Percentiles rank a stretch among this genome's conserved stretches.
Evolutionary conservation across 2,113 vertebrate genomes (phyloP).

Genomic region (Paralichthys olivaceus): DNA sequence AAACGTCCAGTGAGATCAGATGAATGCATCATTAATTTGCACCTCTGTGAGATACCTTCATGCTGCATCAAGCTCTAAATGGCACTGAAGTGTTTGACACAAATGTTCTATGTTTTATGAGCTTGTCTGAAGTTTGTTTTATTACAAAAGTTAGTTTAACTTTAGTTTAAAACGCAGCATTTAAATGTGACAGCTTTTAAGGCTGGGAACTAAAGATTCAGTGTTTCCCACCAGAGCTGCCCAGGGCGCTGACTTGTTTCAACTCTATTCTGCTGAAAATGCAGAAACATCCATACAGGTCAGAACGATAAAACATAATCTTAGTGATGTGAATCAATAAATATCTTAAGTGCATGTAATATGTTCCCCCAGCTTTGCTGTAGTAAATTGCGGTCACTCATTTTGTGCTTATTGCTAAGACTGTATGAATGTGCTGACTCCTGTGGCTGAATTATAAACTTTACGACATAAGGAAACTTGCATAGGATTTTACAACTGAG

Average conservation of each 20-base stretch:
- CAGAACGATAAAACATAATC: neutral
- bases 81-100: neutral
- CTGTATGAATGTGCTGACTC: neutral
- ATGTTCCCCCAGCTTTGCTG: neutral
- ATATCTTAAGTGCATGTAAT: neutral
- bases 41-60: constrained; percentile 27
- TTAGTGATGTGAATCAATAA: neutral
- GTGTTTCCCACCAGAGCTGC: neutral
- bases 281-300: neutral
- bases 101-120: too few species aligned
- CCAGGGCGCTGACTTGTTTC: neutral
- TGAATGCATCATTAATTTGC: constrained; percentile 14
- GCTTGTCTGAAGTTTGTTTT: constrained; percentile 5
- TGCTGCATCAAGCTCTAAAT: constrained; percentile 29
- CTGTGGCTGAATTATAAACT: neutral
- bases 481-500: neutral
- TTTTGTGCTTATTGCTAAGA: too few species aligned
- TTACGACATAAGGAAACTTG: too few species aligned
- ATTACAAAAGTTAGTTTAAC: constrained; percentile 2
- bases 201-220: too few species aligned
- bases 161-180: neutral
- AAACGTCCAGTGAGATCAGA: neutral
- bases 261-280: too few species aligned
- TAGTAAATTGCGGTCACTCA: neutral
- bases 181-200: neutral